phyloP scores from a whole-genome alignment of 2,113 vertebrate species.

The Arvicanthis niloticus region DNA sequence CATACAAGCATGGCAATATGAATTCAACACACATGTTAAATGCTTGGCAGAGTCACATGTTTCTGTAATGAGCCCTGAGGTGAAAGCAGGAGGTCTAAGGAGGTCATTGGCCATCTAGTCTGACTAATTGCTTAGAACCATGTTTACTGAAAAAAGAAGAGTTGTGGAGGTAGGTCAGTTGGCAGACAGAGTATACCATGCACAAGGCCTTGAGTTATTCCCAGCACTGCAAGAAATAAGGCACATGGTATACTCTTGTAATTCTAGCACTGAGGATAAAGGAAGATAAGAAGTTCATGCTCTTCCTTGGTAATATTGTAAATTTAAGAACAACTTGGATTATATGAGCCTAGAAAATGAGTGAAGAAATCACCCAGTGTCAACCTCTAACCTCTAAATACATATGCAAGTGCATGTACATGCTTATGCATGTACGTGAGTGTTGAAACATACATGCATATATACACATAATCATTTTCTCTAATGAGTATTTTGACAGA shows the following conservation, averaged over 20 bases:
- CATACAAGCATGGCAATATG: rapidly evolving
- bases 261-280: neutral
- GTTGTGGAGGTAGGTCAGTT: neutral
- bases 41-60: too few species aligned
- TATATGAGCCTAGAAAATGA: neutral
- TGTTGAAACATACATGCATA: neutral
- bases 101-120: neutral
- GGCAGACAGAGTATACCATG: neutral
- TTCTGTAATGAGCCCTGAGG: neutral
- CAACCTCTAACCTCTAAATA: too few species aligned
- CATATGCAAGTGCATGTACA: neutral
- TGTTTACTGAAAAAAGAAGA: too few species aligned
- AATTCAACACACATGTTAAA: neutral
- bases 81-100: too few species aligned
- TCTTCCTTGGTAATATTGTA: too few species aligned
- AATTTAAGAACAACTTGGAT: neutral
- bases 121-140: too few species aligned
- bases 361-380: neutral
- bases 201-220: too few species aligned
- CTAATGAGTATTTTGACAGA: neutral
- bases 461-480: neutral
- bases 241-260: neutral
- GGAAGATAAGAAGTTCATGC: neutral
- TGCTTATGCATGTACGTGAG: neutral
- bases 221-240: neutral